These are phyloP conservation scores for Apotomis capreana DNA, from an alignment of 2,888 invertebrate genomes.

Conservation along the genomic window DNA sequence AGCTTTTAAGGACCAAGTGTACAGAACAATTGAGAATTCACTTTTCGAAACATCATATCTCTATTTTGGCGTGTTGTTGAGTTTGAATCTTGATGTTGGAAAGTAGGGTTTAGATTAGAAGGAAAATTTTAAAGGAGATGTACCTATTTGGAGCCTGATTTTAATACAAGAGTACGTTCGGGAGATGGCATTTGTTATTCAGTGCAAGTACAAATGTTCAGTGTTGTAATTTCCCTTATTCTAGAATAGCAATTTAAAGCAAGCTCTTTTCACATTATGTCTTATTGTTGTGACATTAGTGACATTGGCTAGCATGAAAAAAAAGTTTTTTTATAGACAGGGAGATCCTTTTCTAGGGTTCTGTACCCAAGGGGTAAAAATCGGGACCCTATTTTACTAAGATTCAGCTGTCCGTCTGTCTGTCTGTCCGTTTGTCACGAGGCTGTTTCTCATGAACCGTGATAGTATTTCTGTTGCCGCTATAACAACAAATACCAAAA, in stretches of 20 bases:
- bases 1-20: not conserved
- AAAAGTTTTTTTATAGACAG: no score
- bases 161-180: not conserved
- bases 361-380: no score
- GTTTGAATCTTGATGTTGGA: not conserved
- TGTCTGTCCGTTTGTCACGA: no score
- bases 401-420: no score
- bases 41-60: not conserved
- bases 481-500: no score
- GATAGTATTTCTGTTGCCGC: no score
- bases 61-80: not conserved
- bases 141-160: not conserved
- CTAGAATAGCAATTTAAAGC: slow-evolving; percentile 16
- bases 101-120: not conserved
- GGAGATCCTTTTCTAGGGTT: no score
- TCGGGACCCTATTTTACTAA: no score
- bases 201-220: slow-evolving; percentile 17
- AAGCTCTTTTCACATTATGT: not conserved
- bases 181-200: slow-evolving; percentile 22
- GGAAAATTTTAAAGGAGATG: not conserved
- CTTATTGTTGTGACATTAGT: slow-evolving; percentile 5
- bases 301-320: slow-evolving; percentile 4
- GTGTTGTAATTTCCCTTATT: slow-evolving; percentile 19
- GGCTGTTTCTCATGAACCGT: no score
- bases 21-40: not conserved